phyloP scores from a whole-genome alignment of 2,113 vertebrate genomes.

The Hirundichthys speculiger region DNA sequence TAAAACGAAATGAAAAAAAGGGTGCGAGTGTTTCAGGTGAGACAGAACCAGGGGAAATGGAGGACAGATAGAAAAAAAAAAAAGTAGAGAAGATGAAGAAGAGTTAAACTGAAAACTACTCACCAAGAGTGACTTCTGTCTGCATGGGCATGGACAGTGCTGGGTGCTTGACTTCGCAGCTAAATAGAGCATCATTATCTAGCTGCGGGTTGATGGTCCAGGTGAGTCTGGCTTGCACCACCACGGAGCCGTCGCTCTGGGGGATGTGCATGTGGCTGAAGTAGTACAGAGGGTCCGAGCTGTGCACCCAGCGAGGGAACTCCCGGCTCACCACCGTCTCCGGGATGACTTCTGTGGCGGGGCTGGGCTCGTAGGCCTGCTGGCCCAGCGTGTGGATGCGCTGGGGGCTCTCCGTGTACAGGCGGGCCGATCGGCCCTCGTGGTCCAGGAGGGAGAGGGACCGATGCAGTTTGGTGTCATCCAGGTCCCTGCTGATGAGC shows the following conservation, averaged over 20 bases:
- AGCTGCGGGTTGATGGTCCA: constrained; percentile 97
- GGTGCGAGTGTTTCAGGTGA: not conserved
- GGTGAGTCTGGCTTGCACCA: constrained; percentile 93
- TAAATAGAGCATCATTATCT: constrained; percentile 96
- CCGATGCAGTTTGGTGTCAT: constrained; percentile 94
- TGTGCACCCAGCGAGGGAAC: constrained; percentile 96
- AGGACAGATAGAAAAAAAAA: constrained; percentile 5
- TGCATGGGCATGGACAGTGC: constrained; percentile 99
- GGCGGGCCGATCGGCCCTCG: constrained; percentile 68
- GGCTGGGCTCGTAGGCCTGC: constrained; percentile 77
- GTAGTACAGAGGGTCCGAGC: constrained; percentile 91
- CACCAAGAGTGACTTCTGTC: constrained; percentile 93
- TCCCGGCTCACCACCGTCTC: constrained; percentile 97
- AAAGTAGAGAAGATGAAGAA: constrained; percentile 10
- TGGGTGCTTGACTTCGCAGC: constrained; percentile 97
- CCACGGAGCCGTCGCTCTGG: constrained; percentile 92
- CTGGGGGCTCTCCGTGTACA: constrained; percentile 81
- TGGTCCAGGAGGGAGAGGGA: constrained; percentile 87
- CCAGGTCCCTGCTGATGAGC: constrained; percentile 90
- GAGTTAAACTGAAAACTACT: constrained; percentile 58
- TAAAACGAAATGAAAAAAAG: constrained; percentile 27
- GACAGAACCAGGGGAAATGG: not conserved
- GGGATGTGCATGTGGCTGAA: constrained; percentile 90
- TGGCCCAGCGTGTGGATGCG: constrained; percentile 78
- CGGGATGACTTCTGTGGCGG: constrained; percentile 88